Base-by-base conservation (phyloP, 2,888 invertebrate species). In the Xylophagus ater region DNA sequence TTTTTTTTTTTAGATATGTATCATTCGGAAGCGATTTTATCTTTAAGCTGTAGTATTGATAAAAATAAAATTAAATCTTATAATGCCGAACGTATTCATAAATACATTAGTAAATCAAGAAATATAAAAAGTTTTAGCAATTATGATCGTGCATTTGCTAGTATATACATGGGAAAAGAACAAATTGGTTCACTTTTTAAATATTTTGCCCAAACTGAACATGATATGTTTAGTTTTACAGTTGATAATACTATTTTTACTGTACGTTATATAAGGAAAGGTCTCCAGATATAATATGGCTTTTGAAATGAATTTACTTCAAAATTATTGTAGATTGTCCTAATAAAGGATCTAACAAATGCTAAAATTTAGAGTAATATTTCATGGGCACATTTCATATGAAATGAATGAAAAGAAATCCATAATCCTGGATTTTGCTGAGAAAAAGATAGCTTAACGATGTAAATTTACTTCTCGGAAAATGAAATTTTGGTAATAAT, bases 151-250 rank as follows among this genome's bases (percentile, higher is more conserved):
- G 25, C 36, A 5, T n/a, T 12, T 9, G 28, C 26, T 7, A 37
- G 38, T 14, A 9, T 42, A 10, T 25, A 19, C 20, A 32, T 20
- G 25, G 43, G 42, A 7, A 19, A 21, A 7, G 40, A 42, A 3
- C 23, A 38, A 9, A 41, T 48, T 37, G 13, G 9, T n/a, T 15
- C 21, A 13, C 15, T 42, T 4, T 37, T 44, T 14, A 37, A 37
- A 24, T 12, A 25, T 5, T 25, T 43, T 12, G 42, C 42, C 4
- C n/a, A 20, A 37, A 43, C 40, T 10, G 43, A 46, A 20, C 48
- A 48, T 29, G 46, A 48, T 39, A 36, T 46, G 17, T 35, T 20
- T 14, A 42, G 42, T 26, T 48, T 48, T 37, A 46, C 43, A 5
- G 42, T 37, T 2, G 48, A 46, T 32, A 29, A 38, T 9, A 34